A percentile compares a stretch with the other conserved stretches of the same genome.
These are phyloP conservation scores for Bombyx mori DNA, from an alignment of 1,140 invertebrate genomes.

Conservation along the genomic window DNA sequence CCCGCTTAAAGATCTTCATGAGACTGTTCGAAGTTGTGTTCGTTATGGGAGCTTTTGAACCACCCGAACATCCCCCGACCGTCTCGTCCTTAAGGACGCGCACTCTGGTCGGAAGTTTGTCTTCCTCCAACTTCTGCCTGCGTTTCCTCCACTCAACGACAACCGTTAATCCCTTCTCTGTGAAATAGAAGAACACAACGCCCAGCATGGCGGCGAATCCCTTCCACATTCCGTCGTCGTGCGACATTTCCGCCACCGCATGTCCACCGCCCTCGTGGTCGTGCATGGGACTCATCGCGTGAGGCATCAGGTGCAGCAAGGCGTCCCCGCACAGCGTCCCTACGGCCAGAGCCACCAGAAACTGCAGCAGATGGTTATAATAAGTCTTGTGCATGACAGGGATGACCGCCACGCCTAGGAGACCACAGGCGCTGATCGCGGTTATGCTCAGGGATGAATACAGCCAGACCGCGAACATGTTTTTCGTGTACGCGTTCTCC, in stretches of 20 bases:
- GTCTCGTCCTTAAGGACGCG: conserved; percentile 76
- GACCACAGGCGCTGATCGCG: conserved; percentile 86
- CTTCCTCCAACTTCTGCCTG: conserved; percentile 73
- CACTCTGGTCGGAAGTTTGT: conserved; percentile 75
- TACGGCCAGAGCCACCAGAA: conserved; percentile 92
- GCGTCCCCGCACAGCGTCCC: conserved; percentile 94
- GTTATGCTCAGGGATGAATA: conserved; percentile 86
- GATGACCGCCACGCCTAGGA: conserved; percentile 88
- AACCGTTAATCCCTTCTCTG: conserved; percentile 85
- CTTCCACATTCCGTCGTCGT: conserved; percentile 84
- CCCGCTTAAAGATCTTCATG: conserved; percentile 58
- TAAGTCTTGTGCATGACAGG: conserved; percentile 91
- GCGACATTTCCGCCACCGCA: conserved; percentile 53
- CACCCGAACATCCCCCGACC: conserved; percentile 71
- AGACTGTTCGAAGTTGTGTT: conserved; percentile 53
- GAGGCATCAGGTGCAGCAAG: conserved; percentile 92
- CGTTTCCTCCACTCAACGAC: conserved; percentile 85
- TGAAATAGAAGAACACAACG: conserved; percentile 90
- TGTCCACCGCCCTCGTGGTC: conserved; percentile 36
- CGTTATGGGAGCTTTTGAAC: conserved; percentile 49
- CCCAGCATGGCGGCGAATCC: conserved; percentile 85
- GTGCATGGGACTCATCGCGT: conserved; percentile 78
- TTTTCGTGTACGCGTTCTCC: conserved; percentile 41
- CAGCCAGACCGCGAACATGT: conserved; percentile 78
- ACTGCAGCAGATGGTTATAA: conserved; percentile 92